Percentiles rank a stretch among this genome's conserved stretches.
Conservation (phyloP, 1,140 invertebrate genomes). For the Leguminivora glycinivorella region DNA sequence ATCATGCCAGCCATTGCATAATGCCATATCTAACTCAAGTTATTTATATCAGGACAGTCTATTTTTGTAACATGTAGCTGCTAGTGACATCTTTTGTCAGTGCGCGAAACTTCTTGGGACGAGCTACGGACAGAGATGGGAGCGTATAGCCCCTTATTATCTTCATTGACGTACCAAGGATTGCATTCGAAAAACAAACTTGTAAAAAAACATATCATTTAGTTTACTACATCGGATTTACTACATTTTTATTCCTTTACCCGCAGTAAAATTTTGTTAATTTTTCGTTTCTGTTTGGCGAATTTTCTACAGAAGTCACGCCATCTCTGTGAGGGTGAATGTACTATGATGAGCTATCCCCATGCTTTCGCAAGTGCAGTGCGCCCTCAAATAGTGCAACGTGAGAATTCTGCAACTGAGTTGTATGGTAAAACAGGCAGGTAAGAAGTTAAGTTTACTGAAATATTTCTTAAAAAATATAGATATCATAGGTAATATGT, state of each 20-base stretch:
- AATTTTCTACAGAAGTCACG: conserved; percentile 20
- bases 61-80: not conserved
- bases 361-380: conserved; percentile 29
- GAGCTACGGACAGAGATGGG: not conserved
- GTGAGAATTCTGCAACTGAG: conserved; percentile 3
- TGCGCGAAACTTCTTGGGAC: conserved; percentile 22
- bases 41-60: conserved; percentile 20
- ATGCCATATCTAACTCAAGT: conserved; percentile 15
- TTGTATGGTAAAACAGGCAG: not conserved
- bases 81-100: conserved; percentile 27
- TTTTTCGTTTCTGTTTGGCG: not conserved
- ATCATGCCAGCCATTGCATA: conserved; percentile 14
- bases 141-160: not conserved
- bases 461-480: too few relatives aligned
- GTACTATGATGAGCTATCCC: conserved; percentile 32
- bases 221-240: not conserved
- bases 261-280: not conserved
- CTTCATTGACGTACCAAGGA: not conserved
- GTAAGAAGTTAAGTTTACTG: not conserved
- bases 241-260: not conserved
- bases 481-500: too few relatives aligned
- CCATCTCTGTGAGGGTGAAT: conserved; percentile 54
- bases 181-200: not conserved
- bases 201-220: not conserved
- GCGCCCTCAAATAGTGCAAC: conserved; percentile 7